phyloP scores from a whole-genome alignment of 2,113 vertebrate species.

The Micronycteris hirsuta region DNA sequence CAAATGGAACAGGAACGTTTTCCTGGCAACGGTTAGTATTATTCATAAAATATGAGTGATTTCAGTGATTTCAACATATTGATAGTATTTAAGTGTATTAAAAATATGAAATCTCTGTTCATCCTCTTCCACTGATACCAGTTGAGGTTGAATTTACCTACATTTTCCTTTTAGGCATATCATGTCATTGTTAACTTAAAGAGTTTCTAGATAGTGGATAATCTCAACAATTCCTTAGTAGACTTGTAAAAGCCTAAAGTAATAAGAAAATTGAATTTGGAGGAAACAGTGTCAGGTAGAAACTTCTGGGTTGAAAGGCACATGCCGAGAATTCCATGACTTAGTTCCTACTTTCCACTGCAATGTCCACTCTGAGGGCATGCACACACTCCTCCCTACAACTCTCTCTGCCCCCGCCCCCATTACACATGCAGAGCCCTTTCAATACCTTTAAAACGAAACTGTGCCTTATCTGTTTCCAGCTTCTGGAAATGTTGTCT shows the following conservation, averaged over 20 bases:
- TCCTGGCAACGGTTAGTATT: not conserved
- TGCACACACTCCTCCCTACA: not conserved
- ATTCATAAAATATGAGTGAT: slow-evolving; percentile 20
- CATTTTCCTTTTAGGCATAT: not conserved
- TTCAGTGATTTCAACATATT: not conserved
- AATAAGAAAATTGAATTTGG: not conserved
- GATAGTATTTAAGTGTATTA: not conserved
- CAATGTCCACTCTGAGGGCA: not conserved
- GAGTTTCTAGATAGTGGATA: not conserved
- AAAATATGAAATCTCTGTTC: not conserved
- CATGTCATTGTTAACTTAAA: not conserved
- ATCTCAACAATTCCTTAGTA: not conserved
- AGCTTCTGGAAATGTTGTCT: not conserved
- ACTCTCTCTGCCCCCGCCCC: too few relatives aligned
- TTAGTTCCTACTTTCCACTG: not conserved
- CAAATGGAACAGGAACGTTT: not conserved
- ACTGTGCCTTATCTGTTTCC: not conserved
- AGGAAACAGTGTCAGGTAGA: not conserved
- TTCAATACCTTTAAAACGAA: not conserved
- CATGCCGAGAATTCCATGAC: not conserved
- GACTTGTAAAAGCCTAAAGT: not conserved
- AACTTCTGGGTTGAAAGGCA: not conserved
- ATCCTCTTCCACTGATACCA: not conserved
- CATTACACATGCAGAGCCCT: not conserved
- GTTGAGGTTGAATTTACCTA: not conserved